Evolutionary conservation across 2,113 vertebrate species (phyloP), one percentile per base, ranked within the genome.

Genomic region (Lepus americanus): DNA sequence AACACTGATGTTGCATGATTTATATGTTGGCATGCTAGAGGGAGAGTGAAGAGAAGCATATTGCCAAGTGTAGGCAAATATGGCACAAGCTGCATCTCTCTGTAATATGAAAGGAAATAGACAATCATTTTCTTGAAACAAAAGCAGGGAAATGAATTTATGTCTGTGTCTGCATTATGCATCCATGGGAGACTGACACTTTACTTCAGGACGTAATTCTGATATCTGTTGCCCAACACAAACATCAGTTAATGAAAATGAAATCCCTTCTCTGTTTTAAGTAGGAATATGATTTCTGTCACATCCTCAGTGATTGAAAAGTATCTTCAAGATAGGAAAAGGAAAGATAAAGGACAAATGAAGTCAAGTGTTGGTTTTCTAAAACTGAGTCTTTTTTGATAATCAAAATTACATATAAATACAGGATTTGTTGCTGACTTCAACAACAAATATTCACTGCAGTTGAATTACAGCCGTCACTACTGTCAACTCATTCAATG

Each of bases 391-490:
- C 69, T 72, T 13, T 89, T 90, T 76, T 55, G 51, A 27, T 90
- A 76, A 92, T 76, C 44, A 95, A 85, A 94, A 66, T 80, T 59
- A 31, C 33, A n/a, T 39, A 55, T 76, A 85, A 97, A 69, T 64
- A 80, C 17, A 66, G 55, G 31, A 79, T 83, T 29, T 70, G 66
- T 9, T 72, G 67, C 27, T 39, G 33, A 86, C 44, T 93, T 92
- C 69, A 53, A 79, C 31, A 70, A 2, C n/a, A 92, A 90, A 77
- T 87, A 27, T 81, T 96, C 92, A 87, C 92, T 96, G 94, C 74
- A 78, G 44, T 92, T 97, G 94, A 95, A 96, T 96, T 94, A 72
- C 5, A 95, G 49, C 23, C n/a, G 27, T 66, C 23, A 9, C 9
- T 36, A 19, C 29, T 63, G 66, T 79, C 74, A 82, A 3, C 13